A percentile compares a stretch with the other conserved stretches of the same genome.
phyloP scores from a whole-genome alignment of 1,140 invertebrate species.

The Drosophila biarmipes region DNA sequence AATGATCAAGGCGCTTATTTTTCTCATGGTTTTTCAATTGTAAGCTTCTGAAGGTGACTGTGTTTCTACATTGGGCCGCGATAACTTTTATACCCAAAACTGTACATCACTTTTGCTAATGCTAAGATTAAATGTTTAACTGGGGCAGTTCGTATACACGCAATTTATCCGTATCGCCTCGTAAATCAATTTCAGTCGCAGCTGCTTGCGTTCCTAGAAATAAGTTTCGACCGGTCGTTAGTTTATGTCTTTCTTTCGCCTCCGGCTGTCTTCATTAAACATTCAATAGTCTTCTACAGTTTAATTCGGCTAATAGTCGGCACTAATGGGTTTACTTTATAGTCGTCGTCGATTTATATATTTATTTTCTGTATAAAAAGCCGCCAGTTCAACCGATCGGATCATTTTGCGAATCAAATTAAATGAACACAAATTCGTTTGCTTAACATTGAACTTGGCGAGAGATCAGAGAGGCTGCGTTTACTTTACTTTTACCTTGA shows the following conservation, averaged over 20 bases:
- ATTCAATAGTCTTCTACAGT: conserved; percentile 43
- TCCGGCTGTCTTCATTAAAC: conserved; percentile 48
- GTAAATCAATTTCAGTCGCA: conserved; percentile 58
- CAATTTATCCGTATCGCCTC: conserved; percentile 53
- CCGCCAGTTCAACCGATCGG: conserved; percentile 18
- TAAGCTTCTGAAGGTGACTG: conserved; percentile 45
- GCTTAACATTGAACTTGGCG: conserved; percentile 50
- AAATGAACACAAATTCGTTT: conserved; percentile 33
- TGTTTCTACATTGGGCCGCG: conserved; percentile 3
- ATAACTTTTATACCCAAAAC: conserved; percentile 48
- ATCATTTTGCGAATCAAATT: conserved; percentile 38
- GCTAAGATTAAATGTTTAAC: conserved; percentile 45
- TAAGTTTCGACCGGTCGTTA: conserved; percentile 45
- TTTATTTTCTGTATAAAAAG: conserved; percentile 34
- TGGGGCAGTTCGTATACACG: conserved; percentile 12
- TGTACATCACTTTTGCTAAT: conserved; percentile 9
- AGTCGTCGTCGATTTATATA: conserved; percentile 16
- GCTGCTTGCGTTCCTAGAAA: conserved; percentile 5
- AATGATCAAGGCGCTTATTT: conserved; percentile 23
- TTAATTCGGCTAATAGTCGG: conserved; percentile 1
- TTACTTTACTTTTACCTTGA: too few species aligned
- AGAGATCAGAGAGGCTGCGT: conserved; percentile 21
- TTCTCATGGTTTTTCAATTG: conserved; percentile 37
- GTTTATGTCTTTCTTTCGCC: conserved; percentile 40
- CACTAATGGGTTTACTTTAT: conserved; percentile 70